Conservation (phyloP, 2,113 vertebrate species). For the Coryphaenoides rupestris region DNA sequence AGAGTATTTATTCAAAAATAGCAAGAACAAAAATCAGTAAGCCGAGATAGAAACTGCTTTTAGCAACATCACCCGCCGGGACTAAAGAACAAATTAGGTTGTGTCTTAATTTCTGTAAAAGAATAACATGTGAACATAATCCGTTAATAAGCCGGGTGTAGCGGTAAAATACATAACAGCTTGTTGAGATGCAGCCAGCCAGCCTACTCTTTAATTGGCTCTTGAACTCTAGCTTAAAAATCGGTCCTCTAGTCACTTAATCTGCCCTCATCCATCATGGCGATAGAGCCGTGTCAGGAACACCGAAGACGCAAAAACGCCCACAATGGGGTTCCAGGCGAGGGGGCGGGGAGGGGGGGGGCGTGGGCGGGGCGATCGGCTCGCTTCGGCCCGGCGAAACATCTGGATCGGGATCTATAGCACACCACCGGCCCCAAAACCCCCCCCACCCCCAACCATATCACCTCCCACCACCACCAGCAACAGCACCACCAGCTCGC, state of each 20-base stretch:
- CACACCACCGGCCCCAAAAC: too few species aligned
- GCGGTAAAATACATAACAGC: neutral
- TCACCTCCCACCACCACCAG: neutral
- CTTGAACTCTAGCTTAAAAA: conserved; percentile 39
- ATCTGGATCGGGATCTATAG: neutral
- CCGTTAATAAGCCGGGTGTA: too few species aligned
- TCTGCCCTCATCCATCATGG: conserved; percentile 58
- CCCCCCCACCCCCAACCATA: neutral
- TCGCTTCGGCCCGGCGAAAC: neutral
- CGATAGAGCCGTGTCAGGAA: conserved; percentile 34
- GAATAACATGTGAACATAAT: too few species aligned
- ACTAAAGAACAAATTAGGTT: too few species aligned
- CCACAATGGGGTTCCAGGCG: neutral
- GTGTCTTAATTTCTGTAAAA: too few species aligned
- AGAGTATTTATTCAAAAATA: too few species aligned
- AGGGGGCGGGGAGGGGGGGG: too few species aligned
- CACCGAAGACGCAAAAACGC: neutral
- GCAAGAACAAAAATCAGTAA: too few species aligned
- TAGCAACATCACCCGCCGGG: too few species aligned
- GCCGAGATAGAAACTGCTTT: too few species aligned
- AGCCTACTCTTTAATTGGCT: conserved; percentile 20
- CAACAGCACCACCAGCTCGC: too few species aligned
- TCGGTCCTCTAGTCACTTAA: conserved; percentile 56
- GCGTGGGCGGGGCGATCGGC: too few species aligned
- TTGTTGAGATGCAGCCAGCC: conserved; percentile 14